Evolutionary conservation across 2,113 vertebrate species (phyloP).

Genomic region (Catharus minimus): DNA sequence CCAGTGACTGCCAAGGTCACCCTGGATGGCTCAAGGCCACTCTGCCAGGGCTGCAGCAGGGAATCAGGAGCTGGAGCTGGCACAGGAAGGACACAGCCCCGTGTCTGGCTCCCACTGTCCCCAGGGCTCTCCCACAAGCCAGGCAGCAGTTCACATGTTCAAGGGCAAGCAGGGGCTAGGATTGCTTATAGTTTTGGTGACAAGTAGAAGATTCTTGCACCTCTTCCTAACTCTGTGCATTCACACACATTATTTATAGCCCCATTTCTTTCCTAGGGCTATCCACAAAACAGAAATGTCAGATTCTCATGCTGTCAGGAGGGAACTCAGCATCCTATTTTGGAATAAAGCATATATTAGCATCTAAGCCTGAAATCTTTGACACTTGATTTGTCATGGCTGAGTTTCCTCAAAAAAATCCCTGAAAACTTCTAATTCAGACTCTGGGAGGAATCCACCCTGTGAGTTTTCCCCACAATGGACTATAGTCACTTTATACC

Average conservation of each 20-base stretch:
- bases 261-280: not conserved
- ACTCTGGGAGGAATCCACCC: not conserved
- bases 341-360: not conserved
- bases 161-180: not conserved
- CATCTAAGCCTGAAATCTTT: not conserved
- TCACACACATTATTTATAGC: not conserved
- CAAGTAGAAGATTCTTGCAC: not conserved
- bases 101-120: not conserved
- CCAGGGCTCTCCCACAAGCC: not conserved
- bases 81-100: not conserved
- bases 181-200: not conserved
- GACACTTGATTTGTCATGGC: not conserved
- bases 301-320: not conserved
- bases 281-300: constrained; percentile 6
- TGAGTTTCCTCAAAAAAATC: not conserved
- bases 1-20: no score
- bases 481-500: not conserved
- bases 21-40: not conserved
- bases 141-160: not conserved
- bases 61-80: not conserved
- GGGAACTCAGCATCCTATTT: not conserved
- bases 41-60: not conserved
- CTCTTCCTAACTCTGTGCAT: not conserved
- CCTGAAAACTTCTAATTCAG: not conserved
- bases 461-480: not conserved